Evolutionary conservation across 2,797 vertebrate genomes (phyloP).

Genomic region (Chlorospingus flavigularis): DNA sequence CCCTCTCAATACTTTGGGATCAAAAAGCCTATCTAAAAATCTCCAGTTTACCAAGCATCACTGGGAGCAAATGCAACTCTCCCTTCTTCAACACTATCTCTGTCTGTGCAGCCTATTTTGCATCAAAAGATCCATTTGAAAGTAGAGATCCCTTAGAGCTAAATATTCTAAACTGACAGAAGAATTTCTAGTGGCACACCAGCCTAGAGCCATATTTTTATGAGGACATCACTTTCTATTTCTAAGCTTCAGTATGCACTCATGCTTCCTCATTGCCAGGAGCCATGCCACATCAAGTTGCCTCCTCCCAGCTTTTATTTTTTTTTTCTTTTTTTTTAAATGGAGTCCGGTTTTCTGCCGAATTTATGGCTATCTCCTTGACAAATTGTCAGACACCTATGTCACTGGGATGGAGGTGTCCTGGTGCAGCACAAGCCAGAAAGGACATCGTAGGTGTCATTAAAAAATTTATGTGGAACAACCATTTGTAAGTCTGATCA

Average conservation of each 20-base stretch:
- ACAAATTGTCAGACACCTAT: slow-evolving; percentile 72
- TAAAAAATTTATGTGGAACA: neutral
- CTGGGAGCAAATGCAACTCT: slow-evolving; percentile 57
- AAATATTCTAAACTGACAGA: slow-evolving; percentile 84
- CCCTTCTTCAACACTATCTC: slow-evolving; percentile 68
- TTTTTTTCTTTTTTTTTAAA: slow-evolving; percentile 53
- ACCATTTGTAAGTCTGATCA: neutral
- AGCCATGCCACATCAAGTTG: slow-evolving; percentile 79
- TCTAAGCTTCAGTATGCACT: slow-evolving; percentile 79
- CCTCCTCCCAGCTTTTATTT: slow-evolving; percentile 75
- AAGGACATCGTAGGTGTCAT: neutral
- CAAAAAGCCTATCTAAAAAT: slow-evolving; percentile 57
- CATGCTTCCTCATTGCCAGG: slow-evolving; percentile 77
- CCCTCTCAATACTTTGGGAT: slow-evolving; percentile 17
- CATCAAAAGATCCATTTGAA: slow-evolving; percentile 83
- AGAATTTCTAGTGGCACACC: slow-evolving; percentile 82
- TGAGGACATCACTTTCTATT: slow-evolving; percentile 87
- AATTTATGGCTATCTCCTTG: slow-evolving; percentile 71
- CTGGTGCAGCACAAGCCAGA: neutral
- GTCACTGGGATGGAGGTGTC: slow-evolving; percentile 24
- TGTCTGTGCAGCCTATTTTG: slow-evolving; percentile 77
- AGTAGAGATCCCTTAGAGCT: slow-evolving; percentile 79
- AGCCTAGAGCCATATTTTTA: slow-evolving; percentile 83
- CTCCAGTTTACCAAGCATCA: slow-evolving; percentile 56
- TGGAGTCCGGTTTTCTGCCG: slow-evolving; percentile 72